Conservation (phyloP, 2,113 vertebrate species). For the Cacatua alba region DNA sequence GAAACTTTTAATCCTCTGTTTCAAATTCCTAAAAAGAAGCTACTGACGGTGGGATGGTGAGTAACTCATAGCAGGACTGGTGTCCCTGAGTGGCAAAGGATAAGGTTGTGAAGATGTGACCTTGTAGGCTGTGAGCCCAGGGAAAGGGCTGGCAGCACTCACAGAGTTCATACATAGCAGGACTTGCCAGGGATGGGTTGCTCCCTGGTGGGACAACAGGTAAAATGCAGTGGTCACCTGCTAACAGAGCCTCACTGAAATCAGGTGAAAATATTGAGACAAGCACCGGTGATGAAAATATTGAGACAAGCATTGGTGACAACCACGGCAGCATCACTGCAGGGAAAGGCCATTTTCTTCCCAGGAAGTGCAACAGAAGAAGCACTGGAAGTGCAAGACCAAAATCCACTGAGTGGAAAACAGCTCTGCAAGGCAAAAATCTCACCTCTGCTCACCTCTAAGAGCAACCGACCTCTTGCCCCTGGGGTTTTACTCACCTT, state of each 20-base stretch:
- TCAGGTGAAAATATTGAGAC: background rate
- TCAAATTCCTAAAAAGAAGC: background rate
- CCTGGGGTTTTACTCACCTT: background rate
- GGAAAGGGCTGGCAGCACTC: background rate
- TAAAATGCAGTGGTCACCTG: background rate
- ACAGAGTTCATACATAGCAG: background rate
- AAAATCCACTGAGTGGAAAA: background rate
- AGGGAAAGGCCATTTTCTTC: background rate
- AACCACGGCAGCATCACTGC: background rate
- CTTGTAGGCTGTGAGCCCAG: background rate
- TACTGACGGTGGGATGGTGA: background rate
- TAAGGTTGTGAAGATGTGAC: background rate
- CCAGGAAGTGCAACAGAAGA: background rate
- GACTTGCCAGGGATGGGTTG: background rate
- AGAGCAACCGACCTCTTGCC: background rate
- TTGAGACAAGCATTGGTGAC: background rate
- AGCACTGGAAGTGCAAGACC: background rate
- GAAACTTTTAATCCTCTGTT: background rate
- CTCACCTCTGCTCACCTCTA: background rate
- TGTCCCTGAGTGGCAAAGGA: background rate
- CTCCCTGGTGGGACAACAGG: background rate
- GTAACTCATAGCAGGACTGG: rapidly evolving
- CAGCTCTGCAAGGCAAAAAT: background rate
- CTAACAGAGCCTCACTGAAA: background rate
- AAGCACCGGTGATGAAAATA: rapidly evolving